These are phyloP conservation scores for Austrolebias charrua DNA, from an alignment of 2,797 vertebrate species.

Conservation along the genomic window DNA sequence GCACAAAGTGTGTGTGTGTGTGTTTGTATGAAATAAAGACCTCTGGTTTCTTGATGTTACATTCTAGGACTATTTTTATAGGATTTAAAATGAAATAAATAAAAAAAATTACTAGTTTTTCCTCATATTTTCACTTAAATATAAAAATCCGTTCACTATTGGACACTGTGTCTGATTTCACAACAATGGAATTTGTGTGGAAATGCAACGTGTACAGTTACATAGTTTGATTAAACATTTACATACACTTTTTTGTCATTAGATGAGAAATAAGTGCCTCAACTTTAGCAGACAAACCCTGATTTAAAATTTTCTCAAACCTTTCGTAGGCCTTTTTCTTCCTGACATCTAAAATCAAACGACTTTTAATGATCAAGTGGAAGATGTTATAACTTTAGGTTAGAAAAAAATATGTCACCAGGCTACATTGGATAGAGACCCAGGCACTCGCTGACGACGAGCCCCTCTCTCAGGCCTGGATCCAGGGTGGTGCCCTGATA, in stretches of 20 bases:
- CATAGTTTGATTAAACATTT: conserved; percentile 1
- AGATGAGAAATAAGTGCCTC: not conserved
- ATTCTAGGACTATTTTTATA: not conserved
- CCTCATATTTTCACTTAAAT: not conserved
- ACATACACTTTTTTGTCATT: not conserved
- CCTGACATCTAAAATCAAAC: no score
- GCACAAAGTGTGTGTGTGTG: not conserved
- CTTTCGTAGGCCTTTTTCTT: no score
- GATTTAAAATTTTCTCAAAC: no score
- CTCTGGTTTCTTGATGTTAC: not conserved
- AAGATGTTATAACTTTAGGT: no score
- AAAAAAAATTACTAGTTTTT: no score
- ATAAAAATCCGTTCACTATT: not conserved
- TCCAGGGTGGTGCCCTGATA: no score
- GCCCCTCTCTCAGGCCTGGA: no score
- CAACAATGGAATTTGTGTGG: not conserved
- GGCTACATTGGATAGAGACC: no score
- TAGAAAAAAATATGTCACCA: no score
- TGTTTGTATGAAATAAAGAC: not conserved
- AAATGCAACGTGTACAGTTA: not conserved
- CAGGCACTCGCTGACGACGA: no score
- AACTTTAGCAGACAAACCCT: no score
- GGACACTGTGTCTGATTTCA: not conserved
- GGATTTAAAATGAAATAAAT: not conserved
- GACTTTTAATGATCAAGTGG: no score